These are phyloP conservation scores for Centropristis striata DNA, from an alignment of 2,113 vertebrate genomes.

Conservation along the genomic window DNA sequence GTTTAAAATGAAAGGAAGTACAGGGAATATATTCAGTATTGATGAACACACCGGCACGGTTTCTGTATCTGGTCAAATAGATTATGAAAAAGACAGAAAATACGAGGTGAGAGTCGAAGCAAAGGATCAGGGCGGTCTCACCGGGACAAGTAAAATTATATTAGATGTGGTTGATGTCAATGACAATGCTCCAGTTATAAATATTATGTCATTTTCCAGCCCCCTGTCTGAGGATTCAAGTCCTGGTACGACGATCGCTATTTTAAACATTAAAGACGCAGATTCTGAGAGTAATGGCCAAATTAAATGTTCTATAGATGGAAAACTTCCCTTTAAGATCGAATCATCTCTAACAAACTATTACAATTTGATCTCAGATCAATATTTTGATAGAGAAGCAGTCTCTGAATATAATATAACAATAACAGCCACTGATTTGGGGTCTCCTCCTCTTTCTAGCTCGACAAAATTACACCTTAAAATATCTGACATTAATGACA, in stretches of 20 bases:
- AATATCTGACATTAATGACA: conserved; percentile 65
- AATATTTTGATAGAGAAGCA: conserved; percentile 52
- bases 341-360: no score
- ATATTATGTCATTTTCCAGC: conserved; percentile 66
- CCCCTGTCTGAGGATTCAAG: conserved; percentile 45
- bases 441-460: conserved; percentile 26
- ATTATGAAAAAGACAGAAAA: conserved; percentile 71
- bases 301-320: conserved; percentile 59
- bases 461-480: conserved; percentile 32
- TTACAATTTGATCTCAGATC: conserved; percentile 60
- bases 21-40: conserved; percentile 41
- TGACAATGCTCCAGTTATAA: conserved; percentile 72
- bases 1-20: conserved; percentile 42
- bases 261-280: conserved; percentile 71
- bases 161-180: conserved; percentile 75
- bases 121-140: conserved; percentile 71
- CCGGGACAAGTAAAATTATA: conserved; percentile 52
- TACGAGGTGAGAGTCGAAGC: conserved; percentile 71
- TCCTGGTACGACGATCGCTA: conserved; percentile 57
- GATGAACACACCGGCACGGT: conserved; percentile 43
- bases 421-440: conserved; percentile 41
- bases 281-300: conserved; percentile 72
- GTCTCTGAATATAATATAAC: conserved; percentile 60
- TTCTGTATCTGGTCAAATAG: conserved; percentile 59
- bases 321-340: conserved; percentile 61